Base-by-base conservation (phyloP, 2,888 invertebrate genomes). In the Cetonia aurata region DNA sequence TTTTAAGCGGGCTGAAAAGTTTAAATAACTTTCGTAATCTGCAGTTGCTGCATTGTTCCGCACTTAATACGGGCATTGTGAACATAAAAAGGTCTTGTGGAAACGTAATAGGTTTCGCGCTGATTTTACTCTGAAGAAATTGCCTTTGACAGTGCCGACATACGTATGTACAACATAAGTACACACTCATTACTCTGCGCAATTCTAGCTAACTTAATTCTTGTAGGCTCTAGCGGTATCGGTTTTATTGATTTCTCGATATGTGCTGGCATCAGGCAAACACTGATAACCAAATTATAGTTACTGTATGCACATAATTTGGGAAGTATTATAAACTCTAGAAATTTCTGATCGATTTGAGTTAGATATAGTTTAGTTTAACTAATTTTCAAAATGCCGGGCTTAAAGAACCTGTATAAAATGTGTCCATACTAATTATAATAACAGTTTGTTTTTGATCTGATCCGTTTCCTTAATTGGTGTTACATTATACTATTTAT, bases 1-100 rank as follows among this genome's bases (percentile, higher is more conserved):
- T 59, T 69, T 72, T 72, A 72, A 75, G 75, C 72, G 68, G 73
- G 69, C 72, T 72, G 69, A 71, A 74, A 74, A 74, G 71, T 72
- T 72, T 62, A 72, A 72, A 72, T 70, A 74, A 74, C 74, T 74
- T 74, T 67, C 46, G 57, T 55, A 57, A 57, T 67, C 70, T 56
- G 70, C 55, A 70, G 70, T 70, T 48, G 70, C 33, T 42, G 66
- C 56, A 70, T 70, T 70, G 65, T 70, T 55, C 46, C 46, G 65
- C 44, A 55, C 70, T 70, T 70, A 70, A 70, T 62, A 62, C 62
- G 42, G 56, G 66, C 48, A 70, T 70, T 70, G 70, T 70, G 42
- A 62, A 52, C 50, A 37, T 37, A 31, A 62, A 69, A 69, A 42
- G 67, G 55, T 67, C 55, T 67, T 67, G 44, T 67, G 44, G 67